Percentiles rank a stretch among this genome's conserved stretches.
These are phyloP conservation scores for Megathymus violae DNA, from an alignment of 1,140 invertebrate species.

Conservation along the genomic window DNA sequence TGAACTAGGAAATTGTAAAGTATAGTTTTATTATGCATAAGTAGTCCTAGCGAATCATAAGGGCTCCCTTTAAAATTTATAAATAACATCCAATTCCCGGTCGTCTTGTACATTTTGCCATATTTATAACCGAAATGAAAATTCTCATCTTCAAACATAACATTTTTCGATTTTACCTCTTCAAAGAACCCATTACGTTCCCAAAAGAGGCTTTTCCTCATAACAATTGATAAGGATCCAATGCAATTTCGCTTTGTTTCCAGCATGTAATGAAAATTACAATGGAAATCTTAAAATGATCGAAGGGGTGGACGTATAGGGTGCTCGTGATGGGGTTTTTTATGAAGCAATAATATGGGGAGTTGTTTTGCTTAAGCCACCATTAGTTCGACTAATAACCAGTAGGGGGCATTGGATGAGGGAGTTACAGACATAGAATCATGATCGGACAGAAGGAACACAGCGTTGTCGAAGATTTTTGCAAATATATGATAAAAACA, in stretches of 20 bases:
- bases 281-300: constrained; percentile 72
- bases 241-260: constrained; percentile 27
- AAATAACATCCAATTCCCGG: constrained; percentile 18
- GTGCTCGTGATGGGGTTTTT: constrained; percentile 40
- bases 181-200: constrained; percentile 32
- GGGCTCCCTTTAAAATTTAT: constrained; percentile 22
- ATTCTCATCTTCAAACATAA: constrained; percentile 29
- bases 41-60: constrained; percentile 17
- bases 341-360: constrained; percentile 60
- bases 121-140: constrained; percentile 23
- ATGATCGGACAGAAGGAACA: neutral
- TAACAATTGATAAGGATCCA: constrained; percentile 33
- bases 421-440: constrained; percentile 16
- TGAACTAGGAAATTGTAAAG: too few species aligned
- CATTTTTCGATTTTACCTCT: constrained; percentile 29
- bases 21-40: neutral
- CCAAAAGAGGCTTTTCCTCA: constrained; percentile 29
- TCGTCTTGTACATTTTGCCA: constrained; percentile 21
- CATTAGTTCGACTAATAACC: constrained; percentile 74
- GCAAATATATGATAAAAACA: neutral
- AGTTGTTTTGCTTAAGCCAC: constrained; percentile 72
- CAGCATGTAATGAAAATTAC: constrained; percentile 40
- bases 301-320: constrained; percentile 59
- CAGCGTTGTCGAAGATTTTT: neutral
- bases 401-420: constrained; percentile 42